Evolutionary conservation across 2,888 invertebrate species (phyloP).

Genomic region (Dynastes hyllus): DNA sequence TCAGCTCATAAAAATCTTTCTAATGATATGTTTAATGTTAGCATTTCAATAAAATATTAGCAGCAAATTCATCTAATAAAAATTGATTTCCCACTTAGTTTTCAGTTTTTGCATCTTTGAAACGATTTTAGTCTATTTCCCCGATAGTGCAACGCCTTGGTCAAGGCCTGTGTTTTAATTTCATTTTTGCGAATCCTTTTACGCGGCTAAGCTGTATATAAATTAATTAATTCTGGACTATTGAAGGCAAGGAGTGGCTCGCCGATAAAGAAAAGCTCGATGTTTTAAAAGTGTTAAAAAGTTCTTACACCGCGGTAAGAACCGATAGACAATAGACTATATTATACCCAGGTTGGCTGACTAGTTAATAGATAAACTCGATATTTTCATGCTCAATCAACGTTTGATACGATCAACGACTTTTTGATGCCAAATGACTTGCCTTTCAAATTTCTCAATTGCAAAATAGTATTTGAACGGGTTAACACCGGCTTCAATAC

Average conservation of each 20-base stretch:
- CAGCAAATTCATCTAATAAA: too few relatives aligned
- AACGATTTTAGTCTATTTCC: not conserved
- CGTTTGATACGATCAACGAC: conserved; percentile 68
- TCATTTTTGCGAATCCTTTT: conserved; percentile 57
- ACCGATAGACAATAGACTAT: conserved; percentile 66
- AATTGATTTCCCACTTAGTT: too few relatives aligned
- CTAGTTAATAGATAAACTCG: conserved; percentile 71
- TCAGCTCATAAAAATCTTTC: too few relatives aligned
- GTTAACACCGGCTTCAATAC: conserved; percentile 51
- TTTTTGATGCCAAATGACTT: conserved; percentile 69
- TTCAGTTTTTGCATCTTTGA: not conserved
- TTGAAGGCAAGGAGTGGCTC: conserved; percentile 61
- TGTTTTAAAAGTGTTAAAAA: conserved; percentile 60
- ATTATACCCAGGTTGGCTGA: conserved; percentile 67
- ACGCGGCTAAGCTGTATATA: conserved; percentile 60
- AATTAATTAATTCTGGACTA: conserved; percentile 64
- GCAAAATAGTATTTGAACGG: conserved; percentile 67
- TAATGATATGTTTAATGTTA: too few relatives aligned
- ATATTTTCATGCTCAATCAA: conserved; percentile 71
- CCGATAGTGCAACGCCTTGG: not conserved
- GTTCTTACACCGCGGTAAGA: conserved; percentile 60
- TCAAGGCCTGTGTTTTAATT: not conserved
- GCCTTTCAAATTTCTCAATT: conserved; percentile 71
- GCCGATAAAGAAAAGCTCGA: conserved; percentile 57
- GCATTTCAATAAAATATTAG: too few relatives aligned